Evolutionary conservation across 2,797 vertebrate genomes (phyloP).

Genomic region (Catamblyrhynchus diadema): DNA sequence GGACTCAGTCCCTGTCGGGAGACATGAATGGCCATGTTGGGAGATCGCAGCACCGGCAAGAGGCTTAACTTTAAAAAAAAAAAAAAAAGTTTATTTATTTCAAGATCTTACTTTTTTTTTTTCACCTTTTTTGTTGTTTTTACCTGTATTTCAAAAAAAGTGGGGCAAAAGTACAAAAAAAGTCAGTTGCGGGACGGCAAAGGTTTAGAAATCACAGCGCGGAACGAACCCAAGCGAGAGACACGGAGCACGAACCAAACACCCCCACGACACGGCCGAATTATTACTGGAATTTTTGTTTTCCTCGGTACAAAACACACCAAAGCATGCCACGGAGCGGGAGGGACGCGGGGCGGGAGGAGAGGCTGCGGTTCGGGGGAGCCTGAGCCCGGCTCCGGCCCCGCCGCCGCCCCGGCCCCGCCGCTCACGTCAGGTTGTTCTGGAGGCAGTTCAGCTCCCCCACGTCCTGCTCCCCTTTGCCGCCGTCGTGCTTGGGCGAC

Average conservation of each 20-base stretch:
- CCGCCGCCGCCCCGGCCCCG: background rate
- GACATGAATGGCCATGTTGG: fast-evolving
- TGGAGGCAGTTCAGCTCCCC: conserved; percentile 92
- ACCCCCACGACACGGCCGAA: conserved; percentile 72
- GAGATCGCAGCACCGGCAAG: background rate
- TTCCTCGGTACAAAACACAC: conserved; percentile 90
- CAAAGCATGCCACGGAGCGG: conserved; percentile 87
- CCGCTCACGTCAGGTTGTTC: conserved; percentile 91
- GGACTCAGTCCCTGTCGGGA: fast-evolving
- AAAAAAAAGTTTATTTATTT: conserved; percentile 92
- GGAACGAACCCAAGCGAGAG: conserved; percentile 62
- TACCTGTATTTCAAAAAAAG: conserved; percentile 87
- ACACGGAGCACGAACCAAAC: conserved; percentile 78
- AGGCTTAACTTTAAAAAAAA: conserved; percentile 73
- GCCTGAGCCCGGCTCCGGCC: background rate
- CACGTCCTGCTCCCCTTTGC: conserved; percentile 87
- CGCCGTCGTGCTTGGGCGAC: conserved; percentile 90
- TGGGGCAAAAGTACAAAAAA: conserved; percentile 89
- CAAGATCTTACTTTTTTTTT: conserved; percentile 78
- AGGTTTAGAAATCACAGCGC: conserved; percentile 93
- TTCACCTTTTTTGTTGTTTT: conserved; percentile 60
- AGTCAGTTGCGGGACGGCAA: conserved; percentile 82
- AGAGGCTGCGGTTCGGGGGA: background rate
- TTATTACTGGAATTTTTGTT: background rate
- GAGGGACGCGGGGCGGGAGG: background rate